Evolutionary conservation across 1,140 invertebrate species (phyloP).

Genomic region (Drosophila watanabei): DNA sequence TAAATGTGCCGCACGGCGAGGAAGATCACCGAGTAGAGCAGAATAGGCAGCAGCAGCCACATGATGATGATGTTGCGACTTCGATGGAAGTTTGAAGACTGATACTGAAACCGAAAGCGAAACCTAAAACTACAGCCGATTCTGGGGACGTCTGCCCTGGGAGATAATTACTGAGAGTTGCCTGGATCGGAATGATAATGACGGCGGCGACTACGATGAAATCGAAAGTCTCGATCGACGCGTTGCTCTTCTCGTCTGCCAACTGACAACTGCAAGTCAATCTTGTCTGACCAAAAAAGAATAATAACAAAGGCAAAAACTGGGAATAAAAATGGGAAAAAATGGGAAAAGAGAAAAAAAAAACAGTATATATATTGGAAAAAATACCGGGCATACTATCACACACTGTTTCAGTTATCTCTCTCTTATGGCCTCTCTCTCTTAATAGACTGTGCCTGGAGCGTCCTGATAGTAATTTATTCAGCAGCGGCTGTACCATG

Average conservation of each 20-base stretch:
- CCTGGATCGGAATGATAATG: constrained; percentile 44
- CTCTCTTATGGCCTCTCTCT: constrained; percentile 5
- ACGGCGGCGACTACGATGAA: constrained; percentile 33
- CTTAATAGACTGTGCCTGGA: constrained; percentile 22
- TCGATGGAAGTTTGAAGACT: constrained; percentile 46
- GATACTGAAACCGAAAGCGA: constrained; percentile 24
- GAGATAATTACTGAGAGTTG: constrained; percentile 65
- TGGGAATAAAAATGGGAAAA: constrained; percentile 11
- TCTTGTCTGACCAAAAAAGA: constrained; percentile 60
- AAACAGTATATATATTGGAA: constrained; percentile 24
- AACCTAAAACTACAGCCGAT: constrained; percentile 18
- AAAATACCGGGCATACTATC: constrained; percentile 65
- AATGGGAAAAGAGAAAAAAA: constrained; percentile 17
- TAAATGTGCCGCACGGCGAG: constrained; percentile 76
- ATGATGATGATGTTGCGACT: constrained; percentile 56
- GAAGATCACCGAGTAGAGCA: constrained; percentile 69
- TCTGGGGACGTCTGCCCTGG: constrained; percentile 32
- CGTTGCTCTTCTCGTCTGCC: constrained; percentile 33
- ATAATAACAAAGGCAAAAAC: constrained; percentile 44
- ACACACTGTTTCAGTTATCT: constrained; percentile 48
- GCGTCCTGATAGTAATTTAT: constrained; percentile 79
- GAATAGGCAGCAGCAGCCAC: constrained; percentile 80
- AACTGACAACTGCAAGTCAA: constrained; percentile 57
- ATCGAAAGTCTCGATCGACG: constrained; percentile 66
- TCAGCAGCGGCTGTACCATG: constrained; percentile 72